A percentile compares a stretch with the other conserved stretches of the same genome.
Evolutionary conservation across 2,888 invertebrate species (phyloP).

Genomic region (Plusia festucae): DNA sequence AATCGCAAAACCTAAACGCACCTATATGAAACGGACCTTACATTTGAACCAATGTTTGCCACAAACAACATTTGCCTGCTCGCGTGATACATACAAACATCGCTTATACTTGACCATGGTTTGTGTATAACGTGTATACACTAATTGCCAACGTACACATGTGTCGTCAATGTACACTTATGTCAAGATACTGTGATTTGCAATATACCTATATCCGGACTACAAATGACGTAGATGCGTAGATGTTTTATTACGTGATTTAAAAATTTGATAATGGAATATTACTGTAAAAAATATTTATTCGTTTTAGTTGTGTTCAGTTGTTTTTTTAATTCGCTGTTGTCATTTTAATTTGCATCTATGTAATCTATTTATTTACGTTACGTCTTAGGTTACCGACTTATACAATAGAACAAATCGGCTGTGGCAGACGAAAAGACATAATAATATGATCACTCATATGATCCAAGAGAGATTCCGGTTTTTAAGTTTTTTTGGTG

Average conservation of each 20-base stretch:
- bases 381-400: too few relatives aligned
- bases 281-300: neutral
- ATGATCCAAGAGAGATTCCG: too few relatives aligned
- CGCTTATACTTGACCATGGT: slow-evolving; percentile 44
- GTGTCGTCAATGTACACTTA: slow-evolving; percentile 20
- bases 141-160: slow-evolving; percentile 7
- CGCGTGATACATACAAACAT: slow-evolving; percentile 38
- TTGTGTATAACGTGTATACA: slow-evolving; percentile 20
- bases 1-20: neutral
- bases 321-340: too few relatives aligned
- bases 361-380: too few relatives aligned
- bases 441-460: too few relatives aligned
- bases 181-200: slow-evolving; percentile 18
- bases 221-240: neutral
- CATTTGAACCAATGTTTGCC: slow-evolving; percentile 29
- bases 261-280: neutral
- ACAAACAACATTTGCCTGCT: slow-evolving; percentile 39
- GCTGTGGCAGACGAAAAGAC: too few relatives aligned
- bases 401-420: too few relatives aligned
- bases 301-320: too few relatives aligned
- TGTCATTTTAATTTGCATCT: too few relatives aligned
- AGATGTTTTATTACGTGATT: neutral
- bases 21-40: slow-evolving; percentile 14
- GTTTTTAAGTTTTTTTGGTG: too few relatives aligned
- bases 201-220: neutral